Evolutionary conservation across 2,797 vertebrate genomes (phyloP).

Genomic region (Silurus lanzhouensis): DNA sequence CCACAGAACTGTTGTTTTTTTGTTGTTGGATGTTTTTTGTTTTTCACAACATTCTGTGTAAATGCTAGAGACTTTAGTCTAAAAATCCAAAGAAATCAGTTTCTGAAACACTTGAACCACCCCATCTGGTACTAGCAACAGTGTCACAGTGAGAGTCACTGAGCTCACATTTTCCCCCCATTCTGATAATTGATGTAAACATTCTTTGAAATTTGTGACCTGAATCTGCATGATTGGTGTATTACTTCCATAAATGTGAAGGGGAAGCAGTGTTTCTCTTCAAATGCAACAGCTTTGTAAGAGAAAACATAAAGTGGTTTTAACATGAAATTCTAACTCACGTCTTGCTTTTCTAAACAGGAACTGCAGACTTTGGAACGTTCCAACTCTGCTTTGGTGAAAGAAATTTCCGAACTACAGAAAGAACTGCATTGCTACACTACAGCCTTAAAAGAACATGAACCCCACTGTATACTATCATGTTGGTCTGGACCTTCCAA

Average conservation of each 20-base stretch:
- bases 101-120: not conserved
- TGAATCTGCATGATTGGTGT: not conserved
- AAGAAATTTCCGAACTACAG: constrained; percentile 67
- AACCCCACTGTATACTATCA: constrained; percentile 63
- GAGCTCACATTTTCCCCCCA: no score
- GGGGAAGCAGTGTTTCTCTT: not conserved
- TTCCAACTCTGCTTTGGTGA: constrained; percentile 65
- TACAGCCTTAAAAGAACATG: constrained; percentile 62
- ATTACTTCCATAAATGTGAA: not conserved
- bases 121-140: not conserved
- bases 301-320: not conserved
- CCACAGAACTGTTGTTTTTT: not conserved
- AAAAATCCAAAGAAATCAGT: constrained; percentile 8
- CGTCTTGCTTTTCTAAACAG: constrained; percentile 55
- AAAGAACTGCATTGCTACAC: constrained; percentile 61
- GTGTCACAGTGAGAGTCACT: not conserved
- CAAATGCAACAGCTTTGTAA: not conserved
- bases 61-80: not conserved
- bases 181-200: constrained; percentile 6
- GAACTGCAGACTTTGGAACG: constrained; percentile 72
- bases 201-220: not conserved
- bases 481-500: constrained; percentile 17
- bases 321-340: not conserved
- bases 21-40: not conserved
- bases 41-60: not conserved